These are phyloP conservation scores for Bugula neritina DNA, from an alignment of 2,888 invertebrate species.

Conservation along the genomic window DNA sequence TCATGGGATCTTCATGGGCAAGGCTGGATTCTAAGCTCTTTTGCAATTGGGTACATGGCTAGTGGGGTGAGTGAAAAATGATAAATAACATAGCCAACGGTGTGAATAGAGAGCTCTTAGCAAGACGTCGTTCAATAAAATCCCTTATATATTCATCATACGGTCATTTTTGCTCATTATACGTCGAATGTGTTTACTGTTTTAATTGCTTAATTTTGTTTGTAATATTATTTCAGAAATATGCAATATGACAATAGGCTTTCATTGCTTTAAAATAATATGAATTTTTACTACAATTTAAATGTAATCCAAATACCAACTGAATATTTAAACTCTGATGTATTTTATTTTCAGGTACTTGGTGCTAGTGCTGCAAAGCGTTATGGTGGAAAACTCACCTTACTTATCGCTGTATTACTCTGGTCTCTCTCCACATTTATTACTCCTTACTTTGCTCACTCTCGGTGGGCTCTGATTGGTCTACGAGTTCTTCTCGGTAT, in stretches of 20 bases:
- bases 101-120: no score
- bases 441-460: constrained; percentile 64
- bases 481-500: constrained; percentile 66
- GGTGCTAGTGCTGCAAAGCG: constrained; percentile 66
- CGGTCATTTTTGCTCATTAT: no score
- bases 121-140: no score
- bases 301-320: neutral
- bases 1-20: constrained; percentile 67
- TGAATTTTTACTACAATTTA: no score
- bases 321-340: neutral
- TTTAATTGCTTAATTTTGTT: neutral
- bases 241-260: no score
- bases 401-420: constrained; percentile 64
- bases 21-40: constrained; percentile 70
- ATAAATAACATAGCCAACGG: no score
- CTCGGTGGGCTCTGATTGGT: constrained; percentile 61
- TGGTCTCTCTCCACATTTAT: constrained; percentile 70
- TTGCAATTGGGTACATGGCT: constrained; percentile 70
- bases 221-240: no score
- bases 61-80: constrained; percentile 64
- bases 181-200: no score
- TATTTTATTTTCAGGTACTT: constrained; percentile 55
- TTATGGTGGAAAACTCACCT: constrained; percentile 65
- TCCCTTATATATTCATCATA: no score
- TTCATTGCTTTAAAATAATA: no score